Evolutionary conservation across 2,888 invertebrate genomes (phyloP), one percentile per base, ranked within the genome.

Genomic region (Lasioglossum figueresi): DNA sequence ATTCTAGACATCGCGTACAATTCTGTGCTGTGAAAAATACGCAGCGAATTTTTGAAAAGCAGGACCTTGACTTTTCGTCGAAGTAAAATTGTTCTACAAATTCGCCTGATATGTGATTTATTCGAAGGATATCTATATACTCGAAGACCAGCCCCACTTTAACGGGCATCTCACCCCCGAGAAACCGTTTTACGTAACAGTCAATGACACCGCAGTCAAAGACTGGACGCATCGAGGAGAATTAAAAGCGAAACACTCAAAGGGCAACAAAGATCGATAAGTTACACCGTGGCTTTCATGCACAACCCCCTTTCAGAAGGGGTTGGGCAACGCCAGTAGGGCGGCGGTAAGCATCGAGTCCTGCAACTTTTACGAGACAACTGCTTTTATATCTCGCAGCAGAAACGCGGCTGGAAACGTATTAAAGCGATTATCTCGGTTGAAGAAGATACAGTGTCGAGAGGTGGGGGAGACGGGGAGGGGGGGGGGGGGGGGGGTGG

Each of bases 401-500:
- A 79, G 83, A 80, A 85, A 87, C 87, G 71, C 87, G 85, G 79
- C 86, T 86, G 87, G 81, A 89, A 88, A 90, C 84, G 89, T 90
- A 89, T 90, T 90, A 90, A 90, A 90, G 84, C 87, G 89, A 90
- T 90, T 90, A 90, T 89, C 88, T 89, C 76, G 88, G 82, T 77
- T 74, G 80, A 81, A 76, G 84, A 80, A 79, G 77, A 84, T 79
- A 82, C 52, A 86, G 75, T 66, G 66, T 4, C 73, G 73, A 27
- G 68, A 19, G 45, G 34, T 14, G 48, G 56, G 68, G 52, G 34
- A 71, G 56, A 23, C 12, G 4, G 12, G 34, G 78, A n/a, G 80
- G 19, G 48, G 16, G 40, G 76, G 52, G 31, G 19, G 2, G 6
- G 31, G 78, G 80, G 56, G 68, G 52, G 34, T 63, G 56, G 10